Base-by-base conservation (phyloP, 2,888 invertebrate species). In the Latrodectus hesperus region DNA sequence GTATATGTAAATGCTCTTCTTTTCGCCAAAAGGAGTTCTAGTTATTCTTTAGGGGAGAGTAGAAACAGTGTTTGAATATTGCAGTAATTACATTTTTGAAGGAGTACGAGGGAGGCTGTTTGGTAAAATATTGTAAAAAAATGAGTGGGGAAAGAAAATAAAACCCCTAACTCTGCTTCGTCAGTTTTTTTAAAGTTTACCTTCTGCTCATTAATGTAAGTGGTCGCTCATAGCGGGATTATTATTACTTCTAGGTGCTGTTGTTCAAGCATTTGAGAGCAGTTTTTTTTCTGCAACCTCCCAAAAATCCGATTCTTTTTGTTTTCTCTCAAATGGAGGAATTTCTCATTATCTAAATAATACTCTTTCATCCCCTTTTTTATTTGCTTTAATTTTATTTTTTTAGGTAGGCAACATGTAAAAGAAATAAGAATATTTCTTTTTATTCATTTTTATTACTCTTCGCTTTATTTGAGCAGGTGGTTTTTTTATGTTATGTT, bases 301-400 rank as follows among this genome's bases (percentile, higher is more conserved):
- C 22, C 55, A 53, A 22, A 22, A 53, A 22, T 70, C 49, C 49
- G n/a, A 60, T 73, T 67, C 65, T 79, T 79, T 60, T 78, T 68
- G 14, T 60, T 80, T 51, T 72, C 53, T 67, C 53, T 22, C 52
- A 16, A 49, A 49, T 53, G 60, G 38, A 60, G 79, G 82, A 82
- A 82, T 82, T 82, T 82, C 82, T 82, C 82, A 82, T 82, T 82
- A 82, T 82, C 75, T 75, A 82, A 82, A 82, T 82, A 82, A 82
- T 82, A 82, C 82, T 75, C 75, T 82, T 82, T 68, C 82, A 70
- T 53, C 55, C 26, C 82, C 72, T 64, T 74, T 74, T 55, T 26
- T 74, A 26, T 64, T 64, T 55, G 16, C 55, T 16, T 16, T 55
- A 55, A 3, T 38, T 11, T 22, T 22, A 22, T 1, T 22, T 22